Conservation (phyloP, 35 echinoderm and acorn worm genomes). For the Acanthaster planci region DNA sequence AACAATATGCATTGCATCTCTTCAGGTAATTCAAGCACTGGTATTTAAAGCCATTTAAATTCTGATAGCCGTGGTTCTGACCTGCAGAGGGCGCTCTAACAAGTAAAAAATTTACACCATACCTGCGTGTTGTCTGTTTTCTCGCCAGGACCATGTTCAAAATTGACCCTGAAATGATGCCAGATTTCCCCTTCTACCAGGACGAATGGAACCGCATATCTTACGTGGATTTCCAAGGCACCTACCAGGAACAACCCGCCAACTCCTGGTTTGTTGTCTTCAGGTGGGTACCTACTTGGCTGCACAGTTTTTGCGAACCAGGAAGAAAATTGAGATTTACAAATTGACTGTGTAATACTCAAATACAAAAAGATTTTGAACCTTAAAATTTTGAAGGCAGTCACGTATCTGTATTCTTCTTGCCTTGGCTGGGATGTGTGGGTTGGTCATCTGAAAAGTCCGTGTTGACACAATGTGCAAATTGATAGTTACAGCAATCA, state of each 20-base stretch:
- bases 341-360: too few relatives aligned
- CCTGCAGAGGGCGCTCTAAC: too few relatives aligned
- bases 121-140: background rate
- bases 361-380: too few relatives aligned
- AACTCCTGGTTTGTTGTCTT: slow-evolving; percentile 99
- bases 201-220: slow-evolving; percentile 99
- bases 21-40: slow-evolving; percentile 74
- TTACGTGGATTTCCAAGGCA: slow-evolving; percentile 89
- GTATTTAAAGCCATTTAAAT: too few relatives aligned
- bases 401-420: too few relatives aligned
- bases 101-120: too few relatives aligned
- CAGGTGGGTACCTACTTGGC: slow-evolving; percentile 60
- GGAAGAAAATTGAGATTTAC: too few relatives aligned
- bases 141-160: slow-evolving; percentile 92
- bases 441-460: too few relatives aligned
- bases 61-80: too few relatives aligned
- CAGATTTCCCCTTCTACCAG: slow-evolving; percentile 89
- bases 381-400: too few relatives aligned
- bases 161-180: slow-evolving; percentile 90
- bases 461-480: background rate
- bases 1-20: slow-evolving; percentile 81
- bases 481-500: background rate
- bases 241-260: slow-evolving; percentile 86
- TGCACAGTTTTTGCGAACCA: background rate
- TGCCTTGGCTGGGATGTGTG: background rate